Evolutionary conservation across 2,113 vertebrate species (phyloP).

Genomic region (Elanoides forficatus): DNA sequence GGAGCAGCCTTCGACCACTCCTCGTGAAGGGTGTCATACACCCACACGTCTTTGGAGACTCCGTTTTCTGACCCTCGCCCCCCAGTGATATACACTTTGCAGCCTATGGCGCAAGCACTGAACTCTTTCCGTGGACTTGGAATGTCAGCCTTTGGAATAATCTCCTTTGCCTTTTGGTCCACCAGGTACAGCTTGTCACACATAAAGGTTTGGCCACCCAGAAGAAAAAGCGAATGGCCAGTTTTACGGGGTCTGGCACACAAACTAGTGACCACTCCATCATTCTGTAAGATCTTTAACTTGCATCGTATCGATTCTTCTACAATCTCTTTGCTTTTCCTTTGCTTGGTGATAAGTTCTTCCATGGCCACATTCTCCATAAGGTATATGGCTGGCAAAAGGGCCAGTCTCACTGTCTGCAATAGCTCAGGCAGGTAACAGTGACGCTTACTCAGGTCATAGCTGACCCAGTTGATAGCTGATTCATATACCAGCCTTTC

Average conservation of each 20-base stretch:
- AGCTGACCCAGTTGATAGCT: slow-evolving; percentile 81
- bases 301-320: slow-evolving; percentile 83
- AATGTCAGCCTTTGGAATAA: slow-evolving; percentile 84
- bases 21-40: slow-evolving; percentile 82
- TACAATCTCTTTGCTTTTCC: slow-evolving; percentile 82
- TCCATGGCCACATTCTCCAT: slow-evolving; percentile 85
- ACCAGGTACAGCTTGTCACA: slow-evolving; percentile 84
- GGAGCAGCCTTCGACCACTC: slow-evolving; percentile 84
- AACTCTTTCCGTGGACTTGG: slow-evolving; percentile 84
- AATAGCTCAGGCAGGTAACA: slow-evolving; percentile 77
- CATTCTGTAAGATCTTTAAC: slow-evolving; percentile 82
- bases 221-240: slow-evolving; percentile 79
- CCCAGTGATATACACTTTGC: slow-evolving; percentile 83
- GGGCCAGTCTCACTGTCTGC: slow-evolving; percentile 80
- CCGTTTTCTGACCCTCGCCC: slow-evolving; percentile 82
- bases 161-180: slow-evolving; percentile 84
- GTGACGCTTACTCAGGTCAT: slow-evolving; percentile 79
- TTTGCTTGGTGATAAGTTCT: slow-evolving; percentile 82
- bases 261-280: slow-evolving; percentile 81
- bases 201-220: slow-evolving; percentile 85
- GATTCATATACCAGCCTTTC: slow-evolving; percentile 82
- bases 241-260: slow-evolving; percentile 83
- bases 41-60: slow-evolving; percentile 84
- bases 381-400: slow-evolving; percentile 82
- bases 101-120: slow-evolving; percentile 83